These are phyloP conservation scores for Zaprionus gabonicus DNA, from an alignment of 1,140 invertebrate genomes.

Conservation along the genomic window DNA sequence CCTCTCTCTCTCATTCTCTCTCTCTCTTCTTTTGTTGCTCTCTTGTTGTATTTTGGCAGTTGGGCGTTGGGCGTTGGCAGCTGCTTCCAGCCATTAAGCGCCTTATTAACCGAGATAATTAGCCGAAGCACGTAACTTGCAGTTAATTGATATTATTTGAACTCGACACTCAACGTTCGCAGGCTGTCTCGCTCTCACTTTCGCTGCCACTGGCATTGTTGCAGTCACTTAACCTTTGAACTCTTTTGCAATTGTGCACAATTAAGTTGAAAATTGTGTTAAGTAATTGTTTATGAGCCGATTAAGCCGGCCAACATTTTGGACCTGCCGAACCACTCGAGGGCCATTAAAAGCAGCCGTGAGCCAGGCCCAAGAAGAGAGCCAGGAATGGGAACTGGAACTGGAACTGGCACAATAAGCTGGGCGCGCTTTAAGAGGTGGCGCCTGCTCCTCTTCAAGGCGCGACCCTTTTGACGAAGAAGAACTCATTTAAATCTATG, in stretches of 20 bases:
- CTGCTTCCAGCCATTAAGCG: constrained; percentile 81
- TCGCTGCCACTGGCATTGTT: constrained; percentile 36
- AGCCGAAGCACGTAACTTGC: constrained; percentile 81
- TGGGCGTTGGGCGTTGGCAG: constrained; percentile 73
- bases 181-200: constrained; percentile 27
- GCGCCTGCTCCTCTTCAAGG: background rate
- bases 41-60: constrained; percentile 46
- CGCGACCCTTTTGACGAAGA: constrained; percentile 22
- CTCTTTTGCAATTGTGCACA: constrained; percentile 77
- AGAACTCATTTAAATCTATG: constrained; percentile 71
- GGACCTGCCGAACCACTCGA: constrained; percentile 25
- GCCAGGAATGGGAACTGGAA: too few relatives aligned
- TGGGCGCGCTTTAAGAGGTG: background rate
- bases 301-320: constrained; percentile 51
- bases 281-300: constrained; percentile 78
- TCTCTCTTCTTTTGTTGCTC: background rate
- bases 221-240: constrained; percentile 74
- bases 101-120: constrained; percentile 83
- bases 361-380: constrained; percentile 8
- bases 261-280: constrained; percentile 73
- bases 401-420: constrained; percentile 13
- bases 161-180: constrained; percentile 51
- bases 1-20: background rate
- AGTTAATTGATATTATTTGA: constrained; percentile 83
- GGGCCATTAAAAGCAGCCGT: constrained; percentile 41